Conservation (phyloP, 2,888 invertebrate species). For the Steromphala cineraria region DNA sequence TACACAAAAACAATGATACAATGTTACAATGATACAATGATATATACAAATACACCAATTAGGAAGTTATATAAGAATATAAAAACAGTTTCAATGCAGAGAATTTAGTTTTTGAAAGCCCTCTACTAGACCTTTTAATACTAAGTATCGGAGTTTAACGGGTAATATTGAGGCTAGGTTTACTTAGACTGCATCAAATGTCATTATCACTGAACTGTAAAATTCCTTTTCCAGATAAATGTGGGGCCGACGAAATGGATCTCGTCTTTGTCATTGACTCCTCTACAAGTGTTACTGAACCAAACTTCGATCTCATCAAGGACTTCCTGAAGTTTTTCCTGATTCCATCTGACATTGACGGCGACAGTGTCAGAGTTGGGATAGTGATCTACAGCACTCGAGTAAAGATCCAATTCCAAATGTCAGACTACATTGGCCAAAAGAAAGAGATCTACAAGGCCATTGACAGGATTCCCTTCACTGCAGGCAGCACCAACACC, state of each 20-base stretch:
- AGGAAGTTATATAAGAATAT: too few species aligned
- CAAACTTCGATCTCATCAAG: constrained; percentile 66
- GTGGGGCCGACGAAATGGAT: constrained; percentile 58
- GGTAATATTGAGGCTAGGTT: too few species aligned
- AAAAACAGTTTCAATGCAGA: too few species aligned
- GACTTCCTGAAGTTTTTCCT: constrained; percentile 65
- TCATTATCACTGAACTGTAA: too few species aligned
- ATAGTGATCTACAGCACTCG: constrained; percentile 59
- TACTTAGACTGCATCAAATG: too few species aligned
- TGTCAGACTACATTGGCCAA: constrained; percentile 45
- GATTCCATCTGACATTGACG: constrained; percentile 54
- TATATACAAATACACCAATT: too few species aligned
- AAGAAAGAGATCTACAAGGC: constrained; percentile 51
- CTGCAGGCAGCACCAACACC: constrained; percentile 68
- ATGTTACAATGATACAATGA: too few species aligned
- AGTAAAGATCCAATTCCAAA: constrained; percentile 59
- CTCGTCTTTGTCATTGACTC: constrained; percentile 72
- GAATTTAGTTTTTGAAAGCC: too few species aligned
- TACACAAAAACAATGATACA: too few species aligned
- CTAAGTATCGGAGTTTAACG: too few species aligned
- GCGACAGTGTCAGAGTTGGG: constrained; percentile 61
- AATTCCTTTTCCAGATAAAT: constrained; percentile 31
- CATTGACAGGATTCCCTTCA: constrained; percentile 55
- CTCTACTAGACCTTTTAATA: too few species aligned
- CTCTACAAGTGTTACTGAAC: constrained; percentile 69